Percentiles rank a stretch among this genome's conserved stretches.
phyloP scores from a whole-genome alignment of 2,113 vertebrate species.

The Thermophis baileyi region DNA sequence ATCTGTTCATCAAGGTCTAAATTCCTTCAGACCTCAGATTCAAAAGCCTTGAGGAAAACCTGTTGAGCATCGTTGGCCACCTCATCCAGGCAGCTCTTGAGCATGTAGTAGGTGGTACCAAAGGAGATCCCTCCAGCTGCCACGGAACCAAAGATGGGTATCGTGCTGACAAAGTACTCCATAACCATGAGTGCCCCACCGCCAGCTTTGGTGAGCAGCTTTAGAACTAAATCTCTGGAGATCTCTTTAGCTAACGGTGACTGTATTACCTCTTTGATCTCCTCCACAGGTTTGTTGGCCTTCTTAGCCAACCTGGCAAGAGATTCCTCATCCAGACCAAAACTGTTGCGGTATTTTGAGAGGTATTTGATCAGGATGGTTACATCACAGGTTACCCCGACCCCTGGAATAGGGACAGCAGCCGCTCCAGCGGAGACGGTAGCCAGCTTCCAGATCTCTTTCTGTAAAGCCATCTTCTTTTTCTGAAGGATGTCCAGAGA shows the following conservation, averaged over 20 bases:
- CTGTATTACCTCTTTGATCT: slow-evolving; percentile 59
- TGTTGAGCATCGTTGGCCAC: slow-evolving; percentile 60
- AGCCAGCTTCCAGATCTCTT: slow-evolving; percentile 62
- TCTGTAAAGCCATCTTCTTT: slow-evolving; percentile 62
- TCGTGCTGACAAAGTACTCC: slow-evolving; percentile 47
- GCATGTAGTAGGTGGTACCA: slow-evolving; percentile 54
- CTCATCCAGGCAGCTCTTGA: slow-evolving; percentile 59
- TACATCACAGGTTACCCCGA: slow-evolving; percentile 59
- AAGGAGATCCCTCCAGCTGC: slow-evolving; percentile 63
- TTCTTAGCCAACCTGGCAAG: slow-evolving; percentile 60
- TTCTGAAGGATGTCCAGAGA: slow-evolving; percentile 55
- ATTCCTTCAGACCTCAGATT: slow-evolving; percentile 31
- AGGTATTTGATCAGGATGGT: slow-evolving; percentile 50
- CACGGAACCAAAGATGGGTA: slow-evolving; percentile 63
- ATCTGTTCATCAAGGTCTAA: too few species aligned
- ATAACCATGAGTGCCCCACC: slow-evolving; percentile 28
- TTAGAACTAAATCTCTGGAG: slow-evolving; percentile 42
- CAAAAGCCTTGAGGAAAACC: slow-evolving; percentile 62
- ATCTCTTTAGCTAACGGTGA: slow-evolving; percentile 59
- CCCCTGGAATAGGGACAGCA: slow-evolving; percentile 52
- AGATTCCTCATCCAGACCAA: slow-evolving; percentile 63
- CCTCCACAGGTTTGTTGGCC: slow-evolving; percentile 61
- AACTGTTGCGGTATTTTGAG: slow-evolving; percentile 51
- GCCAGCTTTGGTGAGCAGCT: slow-evolving; percentile 50
- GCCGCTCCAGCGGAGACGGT: slow-evolving; percentile 53